phyloP scores from a whole-genome alignment of 2,797 vertebrate genomes.

The Cetoscarus ocellatus region DNA sequence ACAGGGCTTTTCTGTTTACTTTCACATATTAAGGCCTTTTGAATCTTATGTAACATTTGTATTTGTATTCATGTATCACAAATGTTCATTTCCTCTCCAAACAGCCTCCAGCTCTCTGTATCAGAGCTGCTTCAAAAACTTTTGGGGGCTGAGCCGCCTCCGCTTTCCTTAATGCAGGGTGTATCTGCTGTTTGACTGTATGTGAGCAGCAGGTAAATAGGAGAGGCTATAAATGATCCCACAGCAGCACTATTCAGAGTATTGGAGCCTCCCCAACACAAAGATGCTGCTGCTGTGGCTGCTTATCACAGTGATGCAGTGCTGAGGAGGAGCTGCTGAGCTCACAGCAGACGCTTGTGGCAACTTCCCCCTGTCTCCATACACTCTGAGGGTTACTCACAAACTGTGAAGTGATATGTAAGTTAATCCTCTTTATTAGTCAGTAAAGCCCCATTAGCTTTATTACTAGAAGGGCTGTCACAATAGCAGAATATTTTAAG shows the following conservation, averaged over 20 bases:
- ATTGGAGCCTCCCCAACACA: constrained; percentile 55
- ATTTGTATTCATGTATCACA: constrained; percentile 13
- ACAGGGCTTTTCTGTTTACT: constrained; percentile 14
- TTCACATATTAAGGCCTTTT: background rate
- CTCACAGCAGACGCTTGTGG: constrained; percentile 65
- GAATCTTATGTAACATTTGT: constrained; percentile 28
- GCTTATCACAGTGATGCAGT: constrained; percentile 81
- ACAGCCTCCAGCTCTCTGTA: background rate
- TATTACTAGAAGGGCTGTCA: constrained; percentile 18
- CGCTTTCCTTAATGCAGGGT: constrained; percentile 22
- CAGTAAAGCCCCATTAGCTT: constrained; percentile 46
- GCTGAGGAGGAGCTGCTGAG: constrained; percentile 63
- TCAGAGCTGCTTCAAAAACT: constrained; percentile 16
- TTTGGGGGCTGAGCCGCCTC: constrained; percentile 9
- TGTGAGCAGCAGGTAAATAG: constrained; percentile 68
- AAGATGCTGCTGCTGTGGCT: constrained; percentile 43
- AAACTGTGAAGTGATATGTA: constrained; percentile 49
- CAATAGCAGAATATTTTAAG: too few species aligned
- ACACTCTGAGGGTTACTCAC: constrained; percentile 61
- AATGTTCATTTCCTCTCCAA: background rate
- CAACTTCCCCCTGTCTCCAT: constrained; percentile 63
- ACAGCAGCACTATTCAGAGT: constrained; percentile 51
- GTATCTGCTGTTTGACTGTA: constrained; percentile 22
- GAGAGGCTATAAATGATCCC: constrained; percentile 70
- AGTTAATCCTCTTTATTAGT: constrained; percentile 65